Conservation (phyloP, 2,113 vertebrate genomes). For the Perognathus longimembris region DNA sequence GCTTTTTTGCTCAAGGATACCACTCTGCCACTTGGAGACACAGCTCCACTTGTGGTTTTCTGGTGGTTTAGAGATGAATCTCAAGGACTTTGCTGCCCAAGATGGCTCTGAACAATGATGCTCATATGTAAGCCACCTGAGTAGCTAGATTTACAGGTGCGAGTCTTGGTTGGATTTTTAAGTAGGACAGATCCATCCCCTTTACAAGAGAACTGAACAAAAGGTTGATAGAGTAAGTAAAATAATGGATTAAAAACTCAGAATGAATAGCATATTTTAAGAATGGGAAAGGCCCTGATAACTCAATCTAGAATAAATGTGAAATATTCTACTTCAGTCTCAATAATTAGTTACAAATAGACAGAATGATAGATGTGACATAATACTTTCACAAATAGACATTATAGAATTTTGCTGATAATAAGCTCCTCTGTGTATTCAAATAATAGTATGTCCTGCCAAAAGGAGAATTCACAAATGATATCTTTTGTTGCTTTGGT, state of each 20-base stretch:
- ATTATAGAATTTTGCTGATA: conserved; percentile 35
- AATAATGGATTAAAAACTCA: neutral
- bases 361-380: conserved; percentile 19
- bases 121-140: no score
- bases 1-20: no score
- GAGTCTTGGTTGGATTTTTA: no score
- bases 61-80: no score
- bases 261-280: neutral
- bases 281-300: neutral
- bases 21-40: no score
- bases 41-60: no score
- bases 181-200: no score
- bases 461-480: neutral
- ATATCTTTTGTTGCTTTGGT: neutral
- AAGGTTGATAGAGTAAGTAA: neutral
- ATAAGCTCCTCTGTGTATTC: conserved; percentile 1
- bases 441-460: conserved; percentile 47
- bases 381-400: neutral
- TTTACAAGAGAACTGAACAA: neutral
- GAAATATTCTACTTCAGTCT: neutral
- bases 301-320: conserved; percentile 3
- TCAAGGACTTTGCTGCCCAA: no score
- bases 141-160: no score
- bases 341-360: conserved; percentile 52
- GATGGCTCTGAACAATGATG: no score